Evolutionary conservation across 1,140 invertebrate genomes (phyloP).

Genomic region (Harpegnathos saltator): DNA sequence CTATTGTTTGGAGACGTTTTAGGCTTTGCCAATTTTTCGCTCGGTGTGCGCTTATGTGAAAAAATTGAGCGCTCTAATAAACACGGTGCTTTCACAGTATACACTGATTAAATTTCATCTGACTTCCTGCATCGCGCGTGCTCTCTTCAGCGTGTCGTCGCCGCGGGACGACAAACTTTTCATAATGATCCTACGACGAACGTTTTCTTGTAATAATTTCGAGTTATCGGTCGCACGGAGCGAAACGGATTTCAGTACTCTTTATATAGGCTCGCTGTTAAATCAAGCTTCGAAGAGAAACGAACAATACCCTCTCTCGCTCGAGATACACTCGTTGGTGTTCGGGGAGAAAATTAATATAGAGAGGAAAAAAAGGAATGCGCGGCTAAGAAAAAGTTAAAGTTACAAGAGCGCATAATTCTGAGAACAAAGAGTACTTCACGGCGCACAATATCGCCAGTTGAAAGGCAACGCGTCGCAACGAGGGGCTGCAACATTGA

Average conservation of each 20-base stretch:
- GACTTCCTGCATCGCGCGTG: slow-evolving; percentile 37
- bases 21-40: slow-evolving; percentile 56
- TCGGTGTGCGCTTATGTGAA: slow-evolving; percentile 51
- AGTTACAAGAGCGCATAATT: too few species aligned
- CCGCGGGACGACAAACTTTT: background rate
- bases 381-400: too few species aligned
- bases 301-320: too few species aligned
- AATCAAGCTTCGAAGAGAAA: too few species aligned
- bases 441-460: too few species aligned
- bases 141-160: slow-evolving; percentile 21
- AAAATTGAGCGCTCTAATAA: slow-evolving; percentile 60
- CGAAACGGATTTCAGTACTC: too few species aligned
- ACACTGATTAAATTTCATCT: slow-evolving; percentile 52
- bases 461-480: too few species aligned
- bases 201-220: background rate
- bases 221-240: background rate
- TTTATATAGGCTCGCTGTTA: too few species aligned
- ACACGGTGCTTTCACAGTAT: background rate
- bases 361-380: too few species aligned
- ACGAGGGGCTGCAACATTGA: background rate
- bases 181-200: background rate
- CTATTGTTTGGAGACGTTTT: slow-evolving; percentile 54
- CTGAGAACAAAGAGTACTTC: too few species aligned
- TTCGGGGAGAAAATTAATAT: too few species aligned
- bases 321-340: too few species aligned